Base-by-base conservation (phyloP, 2,797 vertebrate genomes). In the Pipistrellus pygmaeus region DNA sequence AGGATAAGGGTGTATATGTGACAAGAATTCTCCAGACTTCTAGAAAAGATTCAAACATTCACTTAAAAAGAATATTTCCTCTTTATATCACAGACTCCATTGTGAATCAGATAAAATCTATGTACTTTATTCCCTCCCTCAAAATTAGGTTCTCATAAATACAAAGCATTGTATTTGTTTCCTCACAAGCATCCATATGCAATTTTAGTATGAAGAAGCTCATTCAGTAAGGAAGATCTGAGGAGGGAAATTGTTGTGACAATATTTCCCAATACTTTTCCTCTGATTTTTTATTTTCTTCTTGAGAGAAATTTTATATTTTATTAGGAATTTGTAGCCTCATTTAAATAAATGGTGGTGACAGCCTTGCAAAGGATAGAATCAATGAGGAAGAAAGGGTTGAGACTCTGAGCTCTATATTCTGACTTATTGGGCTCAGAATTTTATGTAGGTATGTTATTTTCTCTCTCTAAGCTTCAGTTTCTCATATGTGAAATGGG, bases 401-500 rank as follows among this genome's bases (percentile, higher is more conserved):
- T 25, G 80, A 75, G 35, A 75, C 8, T 68, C 53, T 71, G n/a
- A 6, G 32, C 8, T 88, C 48, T 83, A 4, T 88, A 48, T 71
- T 88, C 30, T 84, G 53, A 88, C 11, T 72, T 46, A 1, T 27
- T 69, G 46, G 46, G 15, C 62, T 85, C 71, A 92, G 62, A 89
- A 73, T 69, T 91, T 30, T 62, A 60, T 62, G 38, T 77, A 35
- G 3, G 20, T 85, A 77, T 57, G 46, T 14, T 72, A 64, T 5
- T 57, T 94, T 3, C 13, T 71, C 46, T 89, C 80, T 86, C 27
- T 5, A 32, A 77, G 9, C 25, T 89, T 86, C 38, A 12, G 11
- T 84, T 97, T 95, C 20, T 73, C 27, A 57, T 81, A 71, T 92
- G 25, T 11, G 62, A 77, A 89, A 91, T 69, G 27, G n/a, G 9